Evolutionary conservation across 2,797 vertebrate species (phyloP).

Genomic region (Chromobotia macracanthus): DNA sequence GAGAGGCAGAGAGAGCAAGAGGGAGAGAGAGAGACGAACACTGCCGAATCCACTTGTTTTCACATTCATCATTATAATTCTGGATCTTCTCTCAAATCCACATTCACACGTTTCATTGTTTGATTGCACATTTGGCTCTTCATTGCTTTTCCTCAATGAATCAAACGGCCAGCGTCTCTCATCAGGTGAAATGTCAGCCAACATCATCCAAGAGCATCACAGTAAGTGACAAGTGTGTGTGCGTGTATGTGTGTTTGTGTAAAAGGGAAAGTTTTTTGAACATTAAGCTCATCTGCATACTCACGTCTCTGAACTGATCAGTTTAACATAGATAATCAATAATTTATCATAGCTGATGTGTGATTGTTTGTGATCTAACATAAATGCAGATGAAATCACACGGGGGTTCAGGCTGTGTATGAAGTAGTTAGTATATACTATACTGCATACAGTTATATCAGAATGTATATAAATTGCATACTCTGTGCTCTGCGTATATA

Average conservation of each 20-base stretch:
- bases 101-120: neutral
- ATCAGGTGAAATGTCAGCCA: constrained; percentile 89
- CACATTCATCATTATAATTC: constrained; percentile 13
- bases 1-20: constrained; percentile 14
- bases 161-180: constrained; percentile 91
- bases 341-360: neutral
- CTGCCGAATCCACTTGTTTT: constrained; percentile 33
- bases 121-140: constrained; percentile 24
- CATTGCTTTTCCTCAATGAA: constrained; percentile 79
- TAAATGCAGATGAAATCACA: neutral
- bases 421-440: neutral
- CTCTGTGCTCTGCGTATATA: neutral
- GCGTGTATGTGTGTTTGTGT: constrained; percentile 3
- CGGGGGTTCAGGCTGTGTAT: neutral
- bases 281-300: no score
- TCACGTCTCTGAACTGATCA: no score
- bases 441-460: neutral
- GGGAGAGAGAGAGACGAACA: constrained; percentile 8
- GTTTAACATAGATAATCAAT: no score
- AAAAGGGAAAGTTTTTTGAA: no score
- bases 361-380: neutral
- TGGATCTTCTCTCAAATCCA: neutral
- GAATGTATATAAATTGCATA: neutral
- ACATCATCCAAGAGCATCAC: constrained; percentile 79
- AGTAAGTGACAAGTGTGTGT: constrained; percentile 71